Evolutionary conservation across 2,113 vertebrate genomes (phyloP).

Genomic region (Vulpes ferrilata): DNA sequence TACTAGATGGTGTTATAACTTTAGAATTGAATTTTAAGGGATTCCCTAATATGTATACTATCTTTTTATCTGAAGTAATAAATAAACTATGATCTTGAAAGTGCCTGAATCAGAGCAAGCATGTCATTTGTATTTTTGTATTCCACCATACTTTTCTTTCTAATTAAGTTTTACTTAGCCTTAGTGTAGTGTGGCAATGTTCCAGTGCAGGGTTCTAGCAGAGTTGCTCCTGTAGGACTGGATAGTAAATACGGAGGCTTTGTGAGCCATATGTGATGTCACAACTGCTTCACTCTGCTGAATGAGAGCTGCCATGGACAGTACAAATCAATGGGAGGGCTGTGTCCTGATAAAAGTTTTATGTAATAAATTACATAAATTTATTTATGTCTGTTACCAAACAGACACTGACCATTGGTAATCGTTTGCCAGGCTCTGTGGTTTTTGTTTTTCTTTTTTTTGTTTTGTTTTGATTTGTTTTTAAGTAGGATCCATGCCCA

Average conservation of each 20-base stretch:
- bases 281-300: neutral
- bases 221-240: neutral
- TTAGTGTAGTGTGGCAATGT: neutral
- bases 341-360: neutral
- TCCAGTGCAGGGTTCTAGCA: neutral
- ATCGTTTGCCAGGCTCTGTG: neutral
- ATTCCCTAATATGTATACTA: constrained; percentile 93
- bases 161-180: constrained; percentile 22
- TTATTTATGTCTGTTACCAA: neutral
- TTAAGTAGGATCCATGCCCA: neutral
- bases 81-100: constrained; percentile 97
- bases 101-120: constrained; percentile 92
- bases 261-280: neutral
- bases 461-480: neutral
- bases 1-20: constrained; percentile 91
- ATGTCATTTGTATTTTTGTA: constrained; percentile 86
- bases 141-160: constrained; percentile 78
- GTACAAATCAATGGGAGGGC: neutral
- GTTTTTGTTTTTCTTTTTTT: neutral
- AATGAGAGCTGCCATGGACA: neutral
- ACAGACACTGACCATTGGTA: neutral
- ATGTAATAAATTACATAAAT: neutral
- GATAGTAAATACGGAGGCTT: neutral
- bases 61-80: constrained; percentile 94
- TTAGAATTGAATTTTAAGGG: constrained; percentile 92